Conservation (phyloP, 1,140 invertebrate species). For the Danaus plexippus region DNA sequence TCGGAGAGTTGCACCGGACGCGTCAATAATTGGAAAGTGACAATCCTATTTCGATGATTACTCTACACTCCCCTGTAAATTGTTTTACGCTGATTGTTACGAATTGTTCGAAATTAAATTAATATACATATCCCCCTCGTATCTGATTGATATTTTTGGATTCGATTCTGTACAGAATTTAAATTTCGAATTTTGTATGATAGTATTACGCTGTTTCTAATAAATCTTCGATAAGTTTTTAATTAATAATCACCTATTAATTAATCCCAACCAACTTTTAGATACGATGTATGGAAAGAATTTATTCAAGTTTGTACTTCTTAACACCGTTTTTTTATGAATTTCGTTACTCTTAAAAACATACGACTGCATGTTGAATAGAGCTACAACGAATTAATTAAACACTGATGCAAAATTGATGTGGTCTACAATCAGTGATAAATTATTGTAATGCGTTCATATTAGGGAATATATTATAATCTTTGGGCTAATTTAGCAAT, state of each 20-base stretch:
- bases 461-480: constrained; percentile 18
- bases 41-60: constrained; percentile 67
- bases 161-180: constrained; percentile 14
- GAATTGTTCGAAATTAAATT: constrained; percentile 34
- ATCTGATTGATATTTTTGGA: constrained; percentile 21
- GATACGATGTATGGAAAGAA: no score
- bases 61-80: constrained; percentile 43
- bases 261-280: no score
- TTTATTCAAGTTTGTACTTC: no score
- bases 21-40: constrained; percentile 61
- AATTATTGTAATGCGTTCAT: constrained; percentile 17
- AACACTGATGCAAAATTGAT: constrained; percentile 10
- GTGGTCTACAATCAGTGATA: constrained; percentile 17
- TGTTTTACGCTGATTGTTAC: constrained; percentile 47
- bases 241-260: no score
- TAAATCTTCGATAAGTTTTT: no score
- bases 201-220: no score
- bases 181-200: constrained; percentile 2
- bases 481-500: constrained; percentile 19
- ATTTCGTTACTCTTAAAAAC: no score
- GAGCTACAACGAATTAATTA: no score
- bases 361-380: no score
- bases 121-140: constrained; percentile 22
- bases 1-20: constrained; percentile 33
- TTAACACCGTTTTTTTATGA: no score